Conservation (phyloP, 2,888 invertebrate genomes). For the Odontocolon sp. region DNA sequence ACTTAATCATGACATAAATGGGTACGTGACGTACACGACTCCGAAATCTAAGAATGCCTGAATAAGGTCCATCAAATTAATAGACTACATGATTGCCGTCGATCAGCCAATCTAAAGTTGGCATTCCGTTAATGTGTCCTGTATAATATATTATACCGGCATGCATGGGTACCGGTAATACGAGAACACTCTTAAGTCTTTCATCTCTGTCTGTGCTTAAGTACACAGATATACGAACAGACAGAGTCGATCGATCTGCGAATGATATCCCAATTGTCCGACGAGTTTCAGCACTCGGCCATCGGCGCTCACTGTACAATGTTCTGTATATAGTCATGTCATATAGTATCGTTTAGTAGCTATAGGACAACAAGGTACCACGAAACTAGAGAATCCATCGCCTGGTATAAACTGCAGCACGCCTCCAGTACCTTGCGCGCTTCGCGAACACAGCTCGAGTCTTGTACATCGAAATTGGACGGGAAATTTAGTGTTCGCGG, state of each 20-base stretch:
- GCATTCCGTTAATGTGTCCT: not conserved
- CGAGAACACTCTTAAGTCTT: too few species aligned
- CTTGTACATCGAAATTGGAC: constrained; percentile 78
- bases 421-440: constrained; percentile 48
- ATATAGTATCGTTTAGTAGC: constrained; percentile 39
- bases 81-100: constrained; percentile 9
- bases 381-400: constrained; percentile 53
- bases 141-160: constrained; percentile 5
- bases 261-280: too few species aligned
- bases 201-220: too few species aligned
- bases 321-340: constrained; percentile 5
- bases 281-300: too few species aligned
- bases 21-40: not conserved
- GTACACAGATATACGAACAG: not conserved
- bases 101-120: constrained; percentile 40
- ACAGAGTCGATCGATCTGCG: constrained; percentile 16
- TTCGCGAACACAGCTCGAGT: constrained; percentile 67
- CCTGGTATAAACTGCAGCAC: constrained; percentile 55
- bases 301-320: constrained; percentile 13
- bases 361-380: constrained; percentile 25
- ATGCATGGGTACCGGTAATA: constrained; percentile 23
- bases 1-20: too few species aligned
- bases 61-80: constrained; percentile 9
- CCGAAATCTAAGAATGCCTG: too few species aligned
- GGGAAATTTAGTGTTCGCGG: constrained; percentile 78